A percentile compares a stretch with the other conserved stretches of the same genome.
Conservation (phyloP, 2,113 vertebrate species). For the Seriola dumerili region DNA sequence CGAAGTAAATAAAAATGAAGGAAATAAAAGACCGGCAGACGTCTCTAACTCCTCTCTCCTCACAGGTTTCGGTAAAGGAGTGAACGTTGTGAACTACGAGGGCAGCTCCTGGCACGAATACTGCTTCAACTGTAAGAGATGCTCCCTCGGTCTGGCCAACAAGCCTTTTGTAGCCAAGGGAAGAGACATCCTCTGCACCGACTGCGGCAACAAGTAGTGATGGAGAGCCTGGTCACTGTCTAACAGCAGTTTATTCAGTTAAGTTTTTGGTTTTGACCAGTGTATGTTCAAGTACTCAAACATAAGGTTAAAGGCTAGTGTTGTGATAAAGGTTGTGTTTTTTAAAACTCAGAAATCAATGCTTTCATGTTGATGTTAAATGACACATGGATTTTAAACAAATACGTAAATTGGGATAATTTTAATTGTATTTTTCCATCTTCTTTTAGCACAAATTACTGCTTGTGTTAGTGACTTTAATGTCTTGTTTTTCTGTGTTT, state of each 20-base stretch:
- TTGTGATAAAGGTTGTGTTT: not conserved
- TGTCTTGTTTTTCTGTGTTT: not conserved
- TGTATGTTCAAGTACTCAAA: not conserved
- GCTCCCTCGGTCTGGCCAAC: constrained; percentile 91
- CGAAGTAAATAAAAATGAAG: not conserved
- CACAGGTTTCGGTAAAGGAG: constrained; percentile 91
- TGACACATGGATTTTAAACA: not conserved
- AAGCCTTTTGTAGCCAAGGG: constrained; percentile 91
- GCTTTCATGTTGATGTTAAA: not conserved
- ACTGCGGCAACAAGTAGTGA: constrained; percentile 92
- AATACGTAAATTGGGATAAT: not conserved
- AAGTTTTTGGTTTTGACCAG: not conserved
- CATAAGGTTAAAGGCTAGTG: not conserved
- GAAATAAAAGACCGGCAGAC: too few species aligned
- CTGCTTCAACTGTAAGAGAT: constrained; percentile 97
- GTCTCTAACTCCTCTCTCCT: constrained; percentile 2
- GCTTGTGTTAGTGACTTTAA: not conserved
- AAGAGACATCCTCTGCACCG: constrained; percentile 91
- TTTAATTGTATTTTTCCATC: not conserved
- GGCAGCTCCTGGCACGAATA: constrained; percentile 96
- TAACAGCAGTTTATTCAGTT: not conserved
- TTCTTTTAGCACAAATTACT: not conserved
- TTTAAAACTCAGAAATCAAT: not conserved
- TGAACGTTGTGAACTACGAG: constrained; percentile 96
- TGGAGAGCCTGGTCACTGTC: not conserved